Evolutionary conservation across 1,140 invertebrate genomes (phyloP).

Genomic region (Neodiprion lecontei): DNA sequence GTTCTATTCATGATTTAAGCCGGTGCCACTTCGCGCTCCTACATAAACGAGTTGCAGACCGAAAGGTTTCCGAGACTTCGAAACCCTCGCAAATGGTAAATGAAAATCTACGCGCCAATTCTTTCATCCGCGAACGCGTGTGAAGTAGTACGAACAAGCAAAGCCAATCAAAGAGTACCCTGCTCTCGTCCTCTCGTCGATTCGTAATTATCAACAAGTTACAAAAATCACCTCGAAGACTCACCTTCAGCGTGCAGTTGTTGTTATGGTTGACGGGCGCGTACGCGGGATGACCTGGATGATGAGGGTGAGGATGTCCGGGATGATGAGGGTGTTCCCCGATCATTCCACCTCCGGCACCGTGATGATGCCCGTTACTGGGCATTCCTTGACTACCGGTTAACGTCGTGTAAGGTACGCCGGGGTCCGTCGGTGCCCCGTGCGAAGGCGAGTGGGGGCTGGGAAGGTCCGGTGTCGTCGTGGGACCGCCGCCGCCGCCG

Average conservation of each 20-base stretch:
- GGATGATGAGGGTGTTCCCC: conserved; percentile 53
- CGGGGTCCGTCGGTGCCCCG: conserved; percentile 40
- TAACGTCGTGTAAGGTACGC: conserved; percentile 46
- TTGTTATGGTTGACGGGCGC: conserved; percentile 60
- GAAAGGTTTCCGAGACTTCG: no score
- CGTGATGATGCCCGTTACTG: conserved; percentile 56
- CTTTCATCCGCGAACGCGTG: no score
- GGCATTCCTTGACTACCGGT: conserved; percentile 52
- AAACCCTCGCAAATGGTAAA: no score
- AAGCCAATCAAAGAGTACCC: background rate
- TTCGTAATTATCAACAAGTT: no score
- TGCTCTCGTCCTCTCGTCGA: background rate
- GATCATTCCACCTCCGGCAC: conserved; percentile 46
- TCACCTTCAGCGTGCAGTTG: conserved; percentile 60
- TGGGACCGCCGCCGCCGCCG: conserved; percentile 37
- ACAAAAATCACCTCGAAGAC: background rate
- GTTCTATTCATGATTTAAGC: background rate
- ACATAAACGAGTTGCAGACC: no score
- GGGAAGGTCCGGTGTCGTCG: conserved; percentile 54
- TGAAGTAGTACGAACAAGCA: background rate
- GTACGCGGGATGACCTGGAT: conserved; percentile 54
- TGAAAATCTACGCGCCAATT: background rate
- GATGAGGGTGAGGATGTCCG: conserved; percentile 56
- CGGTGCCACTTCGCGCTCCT: no score
- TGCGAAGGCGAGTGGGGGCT: conserved; percentile 53